Evolutionary conservation across 2,113 vertebrate species (phyloP), one percentile per base, ranked within the genome.

Genomic region (Mormyrus lacerda): DNA sequence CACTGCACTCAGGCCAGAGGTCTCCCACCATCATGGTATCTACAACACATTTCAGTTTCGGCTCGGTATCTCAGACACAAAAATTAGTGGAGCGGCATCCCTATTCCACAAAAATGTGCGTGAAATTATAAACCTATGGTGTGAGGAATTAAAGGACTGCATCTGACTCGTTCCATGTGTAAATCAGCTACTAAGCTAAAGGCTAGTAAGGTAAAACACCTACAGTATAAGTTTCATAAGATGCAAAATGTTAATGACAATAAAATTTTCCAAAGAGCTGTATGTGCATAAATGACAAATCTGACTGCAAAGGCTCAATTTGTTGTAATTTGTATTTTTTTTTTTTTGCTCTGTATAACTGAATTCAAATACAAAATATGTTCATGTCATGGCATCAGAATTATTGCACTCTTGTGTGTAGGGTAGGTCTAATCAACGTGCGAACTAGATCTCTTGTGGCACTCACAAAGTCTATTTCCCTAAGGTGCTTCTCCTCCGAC

Each of bases 401-500:
- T 8, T 15, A 39, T 39, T 39, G 31, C 11, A 76, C 1, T 15
- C 69, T 76, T 76, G 69, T 11, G 69, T 19, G 6, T 39, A 19
- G 0, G 17, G 73, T 3, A 39, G 35, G 0, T 7, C 27, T 31
- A 19, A 42, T 35, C 35, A 1, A 13, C 27, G 42, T 2, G 69
- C 42, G 35, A 42, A 76, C 73, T 7, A 79, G 31, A 6, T 42
- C 35, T 79, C 15, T 19, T 73, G 48, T 13, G 31, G n/a, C 88
- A 97, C 98, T 98, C 95, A 99, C 98, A 96, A 98, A 97, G 89
- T 99, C 98, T 92, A 97, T 94, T 93, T 99, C 98, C 44, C 96
- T 93, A 88, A 98, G 98, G 94, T 99, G 98, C 87, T 99, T 97
- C 91, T 99, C 98, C 91, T 99, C 98, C 15, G 98, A 97, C 92